Base-by-base conservation (phyloP, 2,888 invertebrate species). In the Caenorhabditis japonica region DNA sequence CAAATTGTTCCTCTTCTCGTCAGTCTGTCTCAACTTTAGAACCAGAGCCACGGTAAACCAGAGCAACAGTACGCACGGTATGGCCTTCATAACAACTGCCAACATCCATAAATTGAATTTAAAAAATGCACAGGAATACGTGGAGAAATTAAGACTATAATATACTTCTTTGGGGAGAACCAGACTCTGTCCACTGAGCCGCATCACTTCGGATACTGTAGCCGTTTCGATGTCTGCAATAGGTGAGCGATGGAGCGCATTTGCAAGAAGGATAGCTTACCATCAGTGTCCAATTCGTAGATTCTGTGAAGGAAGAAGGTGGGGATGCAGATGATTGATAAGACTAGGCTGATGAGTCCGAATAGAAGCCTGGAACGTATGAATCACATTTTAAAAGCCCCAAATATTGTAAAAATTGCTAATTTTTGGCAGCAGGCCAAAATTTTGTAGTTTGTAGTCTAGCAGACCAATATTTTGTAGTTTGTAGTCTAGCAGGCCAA, bases 81-180 rank as follows among this genome's bases (percentile, higher is more conserved):
- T 70, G 0, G 81, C 80, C 78, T 84, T 84, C 25, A 84, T 47
- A 7, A 81, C 72, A 13, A 83, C 72, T 4, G 83, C 84, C 23
- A 79, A 53, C 46, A 81, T 72, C 84, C 84, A 84, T 15, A 84
- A 56, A 36, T 83, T 83, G 59, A 83, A 76, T 49, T 81, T 81
- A 75, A 80, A 83, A 46, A 83, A 77, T 2, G 70, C 71, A 33
- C 84, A 84, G 0, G 81, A 77, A 36, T 78, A 78, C 8, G 59
- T 68, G 19, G 75, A 74, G 46, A 82, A 77, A 55, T 78, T 69
- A 21, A 75, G 34, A 23, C 62, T 75, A 19, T 75, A 75, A 27
- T 38, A 59, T 3, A 52, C 43, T 25, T 53, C 53, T 34, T 55
- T 44, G 4, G 53, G 58, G 15, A 60, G 13, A 2, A 12, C 44